phyloP scores from a whole-genome alignment of 2,888 invertebrate genomes.

The Criorhina ranunculi region DNA sequence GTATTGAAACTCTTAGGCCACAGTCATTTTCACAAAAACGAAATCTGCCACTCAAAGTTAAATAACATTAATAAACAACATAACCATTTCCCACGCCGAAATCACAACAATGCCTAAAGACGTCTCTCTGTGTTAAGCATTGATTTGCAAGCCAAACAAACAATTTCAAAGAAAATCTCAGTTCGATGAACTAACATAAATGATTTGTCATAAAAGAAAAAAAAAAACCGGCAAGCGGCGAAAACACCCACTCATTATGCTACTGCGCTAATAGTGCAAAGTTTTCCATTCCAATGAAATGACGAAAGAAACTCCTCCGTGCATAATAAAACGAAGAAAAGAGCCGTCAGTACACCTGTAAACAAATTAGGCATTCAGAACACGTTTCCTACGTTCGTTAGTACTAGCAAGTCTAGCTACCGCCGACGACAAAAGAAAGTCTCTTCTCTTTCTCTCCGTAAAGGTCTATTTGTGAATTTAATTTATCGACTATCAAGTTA shows the following conservation, averaged over 20 bases:
- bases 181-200: conserved; percentile 47
- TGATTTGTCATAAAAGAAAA: conserved; percentile 33
- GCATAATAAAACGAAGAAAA: conserved; percentile 48
- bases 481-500: conserved; percentile 54
- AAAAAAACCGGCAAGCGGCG: background rate
- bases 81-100: conserved; percentile 26
- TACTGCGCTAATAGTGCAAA: conserved; percentile 33
- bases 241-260: conserved; percentile 51
- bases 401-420: conserved; percentile 3
- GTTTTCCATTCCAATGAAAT: conserved; percentile 52
- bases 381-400: conserved; percentile 21
- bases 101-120: conserved; percentile 3
- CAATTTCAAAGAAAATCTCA: conserved; percentile 46
- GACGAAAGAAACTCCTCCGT: conserved; percentile 55
- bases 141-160: conserved; percentile 21
- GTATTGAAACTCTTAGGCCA: too few relatives aligned
- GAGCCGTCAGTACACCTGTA: conserved; percentile 34
- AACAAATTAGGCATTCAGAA: conserved; percentile 48
- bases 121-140: background rate
- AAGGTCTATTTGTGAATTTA: conserved; percentile 54
- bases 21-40: too few relatives aligned
- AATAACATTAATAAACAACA: conserved; percentile 25
- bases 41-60: conserved; percentile 7
- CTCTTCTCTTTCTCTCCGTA: conserved; percentile 22
- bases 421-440: conserved; percentile 55